Percentiles rank a stretch among this genome's conserved stretches.
Evolutionary conservation across 1,140 invertebrate genomes (phyloP).

Genomic region (Antheraea mylitta): DNA sequence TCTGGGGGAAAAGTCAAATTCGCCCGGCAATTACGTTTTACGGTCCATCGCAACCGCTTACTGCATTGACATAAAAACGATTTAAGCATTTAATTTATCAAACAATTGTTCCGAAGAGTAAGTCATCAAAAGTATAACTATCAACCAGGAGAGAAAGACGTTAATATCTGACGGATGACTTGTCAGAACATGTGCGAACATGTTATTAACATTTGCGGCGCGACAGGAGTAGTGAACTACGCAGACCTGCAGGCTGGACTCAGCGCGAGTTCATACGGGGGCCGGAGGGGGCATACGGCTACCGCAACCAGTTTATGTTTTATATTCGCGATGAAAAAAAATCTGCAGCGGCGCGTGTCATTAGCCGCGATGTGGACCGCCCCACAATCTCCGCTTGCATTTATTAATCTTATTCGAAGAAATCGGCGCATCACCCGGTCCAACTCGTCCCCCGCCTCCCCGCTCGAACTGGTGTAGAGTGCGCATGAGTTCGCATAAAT

Average conservation of each 20-base stretch:
- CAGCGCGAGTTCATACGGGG: background rate
- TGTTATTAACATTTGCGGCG: background rate
- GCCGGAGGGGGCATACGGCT: constrained; percentile 1
- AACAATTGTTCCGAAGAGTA: background rate
- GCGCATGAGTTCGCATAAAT: no score
- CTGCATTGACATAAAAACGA: background rate
- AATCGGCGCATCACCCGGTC: constrained; percentile 62
- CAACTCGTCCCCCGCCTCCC: constrained; percentile 24
- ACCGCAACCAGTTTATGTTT: constrained; percentile 67
- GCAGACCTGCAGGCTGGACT: background rate
- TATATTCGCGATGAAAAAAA: constrained; percentile 74
- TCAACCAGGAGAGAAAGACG: background rate
- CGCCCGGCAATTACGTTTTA: no score
- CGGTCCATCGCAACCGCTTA: no score
- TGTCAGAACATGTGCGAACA: constrained; percentile 1
- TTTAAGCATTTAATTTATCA: background rate
- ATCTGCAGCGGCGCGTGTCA: constrained; percentile 71
- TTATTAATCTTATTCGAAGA: constrained; percentile 75
- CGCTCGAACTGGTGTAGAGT: constrained; percentile 17
- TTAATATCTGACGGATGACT: background rate
- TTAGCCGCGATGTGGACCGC: constrained; percentile 59
- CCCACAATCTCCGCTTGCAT: constrained; percentile 43
- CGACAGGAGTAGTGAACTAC: constrained; percentile 6
- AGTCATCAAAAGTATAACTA: background rate
- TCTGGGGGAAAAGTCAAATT: no score